Percentiles rank a stretch among this genome's conserved stretches.
phyloP scores from a whole-genome alignment of 2,113 vertebrate genomes.

The Cyprinodon brontotheroides region DNA sequence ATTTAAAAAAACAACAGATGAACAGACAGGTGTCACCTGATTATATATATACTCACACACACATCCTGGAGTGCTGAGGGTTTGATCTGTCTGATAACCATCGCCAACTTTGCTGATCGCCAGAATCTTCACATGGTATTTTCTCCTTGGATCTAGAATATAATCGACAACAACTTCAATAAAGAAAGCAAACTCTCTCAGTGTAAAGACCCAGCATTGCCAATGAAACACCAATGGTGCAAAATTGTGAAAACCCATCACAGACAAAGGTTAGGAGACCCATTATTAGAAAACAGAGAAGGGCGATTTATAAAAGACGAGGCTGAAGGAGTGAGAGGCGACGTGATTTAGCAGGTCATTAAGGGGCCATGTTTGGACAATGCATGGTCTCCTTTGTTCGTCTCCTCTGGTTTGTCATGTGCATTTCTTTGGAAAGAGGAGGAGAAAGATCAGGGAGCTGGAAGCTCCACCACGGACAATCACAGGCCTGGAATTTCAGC shows the following conservation, averaged over 20 bases:
- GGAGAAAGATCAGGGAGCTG: constrained; percentile 46
- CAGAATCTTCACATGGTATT: constrained; percentile 92
- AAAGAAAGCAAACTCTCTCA: background rate
- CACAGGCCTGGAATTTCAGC: constrained; percentile 13
- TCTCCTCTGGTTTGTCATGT: constrained; percentile 57
- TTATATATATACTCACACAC: constrained; percentile 85
- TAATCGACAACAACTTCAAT: constrained; percentile 4
- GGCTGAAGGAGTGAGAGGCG: constrained; percentile 17
- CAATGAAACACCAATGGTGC: background rate
- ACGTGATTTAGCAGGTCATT: constrained; percentile 25
- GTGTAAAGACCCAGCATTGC: background rate
- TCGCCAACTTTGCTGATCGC: constrained; percentile 88
- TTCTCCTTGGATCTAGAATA: constrained; percentile 90
- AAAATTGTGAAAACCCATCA: constrained; percentile 3
- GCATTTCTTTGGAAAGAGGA: constrained; percentile 47
- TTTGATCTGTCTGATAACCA: constrained; percentile 95
- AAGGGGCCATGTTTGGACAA: constrained; percentile 43
- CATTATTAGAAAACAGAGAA: constrained; percentile 26
- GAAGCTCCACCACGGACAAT: constrained; percentile 19
- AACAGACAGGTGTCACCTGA: background rate
- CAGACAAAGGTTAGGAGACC: constrained; percentile 7
- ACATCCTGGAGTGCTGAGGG: constrained; percentile 91
- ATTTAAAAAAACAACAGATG: background rate
- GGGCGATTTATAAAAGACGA: constrained; percentile 18
- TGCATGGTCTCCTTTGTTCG: constrained; percentile 44